Evolutionary conservation across 1,140 invertebrate genomes (phyloP), one percentile per base, ranked within the genome.

Genomic region (Mya arenaria): DNA sequence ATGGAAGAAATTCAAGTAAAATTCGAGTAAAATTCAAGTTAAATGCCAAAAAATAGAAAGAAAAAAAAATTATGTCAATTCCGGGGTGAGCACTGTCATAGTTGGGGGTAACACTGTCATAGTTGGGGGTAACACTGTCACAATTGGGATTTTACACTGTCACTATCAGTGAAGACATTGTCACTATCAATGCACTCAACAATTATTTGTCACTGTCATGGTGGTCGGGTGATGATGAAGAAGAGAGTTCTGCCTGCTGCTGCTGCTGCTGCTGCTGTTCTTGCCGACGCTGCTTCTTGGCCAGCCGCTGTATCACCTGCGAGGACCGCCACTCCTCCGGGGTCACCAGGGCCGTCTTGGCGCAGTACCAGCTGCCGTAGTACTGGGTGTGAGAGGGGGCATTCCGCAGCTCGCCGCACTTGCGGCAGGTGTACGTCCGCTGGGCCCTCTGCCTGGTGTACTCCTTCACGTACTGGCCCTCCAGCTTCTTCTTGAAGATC

Each of bases 341-440:
- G 8, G 56, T 28, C 17, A 15, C 10, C 17, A n/a, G 6, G 56
- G 56, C 56, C 56, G 28, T 60, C 25, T 60, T 60, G 10, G 25
- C 25, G 28, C 56, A 60, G 56, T 13, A 60, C 56, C 56, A 60
- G 56, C 28, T 60, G 56, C 56, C 56, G 56, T 60, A 60, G 56
- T 60, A 60, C 56, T 60, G 13, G 25, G 56, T 60, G 56, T 60
- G 56, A 23, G 10, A 8, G 25, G 56, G 56, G 25, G 56, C 10
- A 17, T 13, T 8, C 13, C 56, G 56, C 56, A 60, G 28, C 56
- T 60, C 56, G 25, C 56, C 10, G 25, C 28, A 60, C 56, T 60
- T 60, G 56, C 56, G 10, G 56, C 56, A 60, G 10, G 17, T 60
- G 56, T 60, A 60, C 25, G 56, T 44, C 41, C 56, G 8, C 8